A percentile compares a stretch with the other conserved stretches of the same genome.
Evolutionary conservation across 2,113 vertebrate genomes (phyloP).

Genomic region (Thymallus thymallus): DNA sequence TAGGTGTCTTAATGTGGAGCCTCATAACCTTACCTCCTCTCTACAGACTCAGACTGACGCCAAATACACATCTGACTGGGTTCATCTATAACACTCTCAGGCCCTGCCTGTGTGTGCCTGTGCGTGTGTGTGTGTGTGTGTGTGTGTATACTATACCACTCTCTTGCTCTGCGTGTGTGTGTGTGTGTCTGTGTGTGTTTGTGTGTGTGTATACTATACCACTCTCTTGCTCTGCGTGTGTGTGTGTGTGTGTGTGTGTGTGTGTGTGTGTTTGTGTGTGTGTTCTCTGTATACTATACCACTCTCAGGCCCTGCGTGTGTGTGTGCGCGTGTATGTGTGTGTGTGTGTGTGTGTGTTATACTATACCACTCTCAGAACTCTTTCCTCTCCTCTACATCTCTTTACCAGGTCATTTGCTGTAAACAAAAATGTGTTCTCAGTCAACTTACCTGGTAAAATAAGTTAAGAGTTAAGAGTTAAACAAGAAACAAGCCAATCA

Average conservation of each 20-base stretch:
- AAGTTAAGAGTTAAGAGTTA: too few relatives aligned
- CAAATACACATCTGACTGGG: neutral
- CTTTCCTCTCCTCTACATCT: too few relatives aligned
- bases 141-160: neutral
- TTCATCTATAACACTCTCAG: neutral
- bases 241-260: neutral
- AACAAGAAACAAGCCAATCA: too few relatives aligned
- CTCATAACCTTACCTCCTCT: neutral
- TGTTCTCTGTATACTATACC: too few relatives aligned
- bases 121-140: neutral
- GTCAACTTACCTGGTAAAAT: too few relatives aligned
- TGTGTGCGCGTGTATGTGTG: neutral
- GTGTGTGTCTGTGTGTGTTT: neutral
- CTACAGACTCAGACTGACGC: neutral
- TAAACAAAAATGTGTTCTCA: too few relatives aligned
- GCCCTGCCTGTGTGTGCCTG: neutral
- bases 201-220: neutral
- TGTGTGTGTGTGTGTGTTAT: neutral
- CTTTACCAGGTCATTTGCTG: neutral
- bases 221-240: neutral
- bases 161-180: neutral
- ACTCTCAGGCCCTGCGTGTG: neutral
- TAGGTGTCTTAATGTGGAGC: neutral
- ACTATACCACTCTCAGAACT: too few relatives aligned
- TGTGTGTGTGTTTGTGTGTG: neutral